Conservation (phyloP, 1,140 invertebrate genomes). For the Notospermus geniculatus region DNA sequence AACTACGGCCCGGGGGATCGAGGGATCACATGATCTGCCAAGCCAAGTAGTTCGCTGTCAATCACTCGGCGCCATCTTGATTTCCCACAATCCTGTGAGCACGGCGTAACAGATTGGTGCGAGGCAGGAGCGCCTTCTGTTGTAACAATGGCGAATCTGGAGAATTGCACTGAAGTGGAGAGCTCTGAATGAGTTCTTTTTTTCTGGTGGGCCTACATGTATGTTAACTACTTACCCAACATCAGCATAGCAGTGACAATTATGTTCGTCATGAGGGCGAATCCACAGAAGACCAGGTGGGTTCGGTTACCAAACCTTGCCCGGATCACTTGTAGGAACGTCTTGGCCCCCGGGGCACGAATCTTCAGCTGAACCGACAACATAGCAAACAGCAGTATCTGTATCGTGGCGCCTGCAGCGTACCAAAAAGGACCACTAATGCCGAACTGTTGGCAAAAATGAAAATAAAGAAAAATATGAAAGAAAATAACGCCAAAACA, state of each 20-base stretch:
- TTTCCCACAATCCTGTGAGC: too few species aligned
- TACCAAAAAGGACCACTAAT: conserved; percentile 49
- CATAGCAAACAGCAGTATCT: conserved; percentile 47
- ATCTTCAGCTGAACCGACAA: conserved; percentile 45
- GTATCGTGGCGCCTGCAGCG: conserved; percentile 43
- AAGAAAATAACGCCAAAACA: too few species aligned
- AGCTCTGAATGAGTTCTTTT: too few species aligned
- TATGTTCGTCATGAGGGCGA: conserved; percentile 54
- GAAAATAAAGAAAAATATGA: not conserved
- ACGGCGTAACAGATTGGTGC: too few species aligned
- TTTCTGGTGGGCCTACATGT: too few species aligned
- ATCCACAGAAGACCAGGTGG: conserved; percentile 51
- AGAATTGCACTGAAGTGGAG: too few species aligned
- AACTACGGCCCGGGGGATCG: too few species aligned
- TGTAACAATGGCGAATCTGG: too few species aligned
- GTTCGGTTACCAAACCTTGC: conserved; percentile 52
- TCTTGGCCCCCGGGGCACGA: conserved; percentile 55
- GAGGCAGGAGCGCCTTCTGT: too few species aligned
- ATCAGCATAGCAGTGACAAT: conserved; percentile 55
- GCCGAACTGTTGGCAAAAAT: conserved; percentile 31
- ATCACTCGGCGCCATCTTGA: too few species aligned
- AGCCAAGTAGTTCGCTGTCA: too few species aligned
- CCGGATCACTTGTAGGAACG: conserved; percentile 52
- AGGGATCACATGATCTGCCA: too few species aligned
- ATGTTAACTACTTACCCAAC: conserved; percentile 39